A percentile compares a stretch with the other conserved stretches of the same genome.
Evolutionary conservation across 1,140 invertebrate species (phyloP).

Genomic region (Brachionus manjavacas): DNA sequence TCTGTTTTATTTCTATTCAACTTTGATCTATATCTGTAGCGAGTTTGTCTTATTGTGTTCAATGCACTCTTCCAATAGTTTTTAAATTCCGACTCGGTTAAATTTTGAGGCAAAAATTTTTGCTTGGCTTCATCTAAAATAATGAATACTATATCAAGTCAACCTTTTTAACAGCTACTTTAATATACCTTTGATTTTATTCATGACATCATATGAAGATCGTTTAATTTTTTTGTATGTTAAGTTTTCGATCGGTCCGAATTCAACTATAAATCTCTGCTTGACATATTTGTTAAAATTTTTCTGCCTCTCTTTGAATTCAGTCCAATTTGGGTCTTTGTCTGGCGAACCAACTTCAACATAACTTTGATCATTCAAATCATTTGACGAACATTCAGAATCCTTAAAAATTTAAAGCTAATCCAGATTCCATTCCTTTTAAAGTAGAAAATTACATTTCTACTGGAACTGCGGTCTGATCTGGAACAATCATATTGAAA

Average conservation of each 20-base stretch:
- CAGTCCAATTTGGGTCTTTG: not conserved
- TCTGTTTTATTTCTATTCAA: not conserved
- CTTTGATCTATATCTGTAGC: slow-evolving; percentile 22
- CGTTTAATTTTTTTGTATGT: slow-evolving; percentile 36
- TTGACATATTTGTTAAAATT: slow-evolving; percentile 34
- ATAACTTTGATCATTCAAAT: not conserved
- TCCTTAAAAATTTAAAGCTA: not conserved
- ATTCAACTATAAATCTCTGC: slow-evolving; percentile 8
- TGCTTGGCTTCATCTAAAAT: slow-evolving; percentile 1
- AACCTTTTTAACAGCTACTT: not conserved
- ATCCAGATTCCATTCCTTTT: not conserved
- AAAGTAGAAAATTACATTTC: not conserved
- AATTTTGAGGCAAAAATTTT: slow-evolving; percentile 22
- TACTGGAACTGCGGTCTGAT: not conserved
- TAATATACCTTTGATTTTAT: slow-evolving; percentile 13
- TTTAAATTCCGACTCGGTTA: slow-evolving; percentile 5
- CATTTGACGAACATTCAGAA: slow-evolving; percentile 13
- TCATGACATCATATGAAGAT: slow-evolving; percentile 12
- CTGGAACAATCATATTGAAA: not conserved
- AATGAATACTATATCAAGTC: not conserved
- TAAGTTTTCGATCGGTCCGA: slow-evolving; percentile 28
- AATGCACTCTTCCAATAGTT: slow-evolving; percentile 33
- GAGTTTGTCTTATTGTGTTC: slow-evolving; percentile 28
- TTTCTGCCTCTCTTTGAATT: slow-evolving; percentile 30
- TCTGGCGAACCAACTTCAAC: not conserved